These are phyloP conservation scores for Tetragonula clypearis DNA, from an alignment of 1,140 invertebrate genomes.

Conservation along the genomic window DNA sequence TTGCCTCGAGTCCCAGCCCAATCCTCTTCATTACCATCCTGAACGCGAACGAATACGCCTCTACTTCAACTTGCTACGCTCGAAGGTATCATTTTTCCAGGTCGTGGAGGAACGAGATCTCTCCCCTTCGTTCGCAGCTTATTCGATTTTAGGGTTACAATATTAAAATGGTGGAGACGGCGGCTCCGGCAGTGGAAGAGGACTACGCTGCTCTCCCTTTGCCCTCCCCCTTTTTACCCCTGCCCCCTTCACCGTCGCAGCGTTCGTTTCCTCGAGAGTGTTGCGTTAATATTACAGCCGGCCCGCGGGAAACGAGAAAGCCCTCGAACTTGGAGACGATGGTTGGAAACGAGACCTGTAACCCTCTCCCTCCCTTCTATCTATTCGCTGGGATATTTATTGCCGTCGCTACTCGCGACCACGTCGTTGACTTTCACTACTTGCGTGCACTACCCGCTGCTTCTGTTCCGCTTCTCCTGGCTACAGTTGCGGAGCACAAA, in stretches of 20 bases:
- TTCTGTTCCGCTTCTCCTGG: not conserved
- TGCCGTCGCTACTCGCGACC: not conserved
- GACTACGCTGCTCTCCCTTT: not conserved
- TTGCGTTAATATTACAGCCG: slow-evolving; percentile 46
- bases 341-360: not conserved
- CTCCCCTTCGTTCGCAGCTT: not conserved
- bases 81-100: slow-evolving; percentile 8
- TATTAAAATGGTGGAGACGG: slow-evolving; percentile 45
- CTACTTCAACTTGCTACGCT: not conserved
- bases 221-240: too few species aligned
- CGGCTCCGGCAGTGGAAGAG: not conserved
- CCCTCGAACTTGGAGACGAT: not conserved
- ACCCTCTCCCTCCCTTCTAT: not conserved
- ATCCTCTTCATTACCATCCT: not conserved
- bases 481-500: too few species aligned
- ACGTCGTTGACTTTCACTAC: slow-evolving; percentile 25
- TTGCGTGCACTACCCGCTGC: not conserved
- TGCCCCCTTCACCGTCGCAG: not conserved
- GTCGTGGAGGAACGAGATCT: not conserved
- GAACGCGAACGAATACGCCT: not conserved
- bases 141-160: slow-evolving; percentile 55
- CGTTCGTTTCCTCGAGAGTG: slow-evolving; percentile 14
- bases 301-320: not conserved
- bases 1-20: not conserved
- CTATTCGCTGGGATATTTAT: slow-evolving; percentile 8